Evolutionary conservation across 2,888 invertebrate species (phyloP), one percentile per base, ranked within the genome.

Genomic region (Epiblema foenella): DNA sequence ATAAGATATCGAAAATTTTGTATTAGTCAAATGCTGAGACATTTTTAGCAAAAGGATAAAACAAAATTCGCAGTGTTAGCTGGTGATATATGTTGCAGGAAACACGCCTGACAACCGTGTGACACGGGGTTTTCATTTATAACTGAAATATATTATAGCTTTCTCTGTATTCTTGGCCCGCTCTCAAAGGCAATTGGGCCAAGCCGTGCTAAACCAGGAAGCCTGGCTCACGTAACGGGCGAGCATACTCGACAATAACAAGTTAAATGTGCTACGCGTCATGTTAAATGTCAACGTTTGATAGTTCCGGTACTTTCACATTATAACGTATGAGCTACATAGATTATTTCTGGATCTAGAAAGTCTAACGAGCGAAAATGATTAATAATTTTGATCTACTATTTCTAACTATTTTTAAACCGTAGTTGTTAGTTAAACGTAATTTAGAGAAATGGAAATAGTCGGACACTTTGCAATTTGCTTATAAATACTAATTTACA

Each of bases 151-250:
- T 81, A 83, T 85, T 79, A 79, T 74, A 77, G 85, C 90, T 90
- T 90, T 91, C 89, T 86, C 86, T 81, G 85, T 88, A 88, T 85
- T 88, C 83, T 90, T 91, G 91, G 91, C 90, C 80, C 81, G 78
- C 76, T 78, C 83, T 90, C 91, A 92, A 89, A 89, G 86, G 85
- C 84, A 89, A 86, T 79, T 87, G 85, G 90, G 89, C 81, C 89
- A 85, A 81, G 77, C 82, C 76, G 75, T 74, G 77, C 72, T 78
- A 79, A 84, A 87, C 85, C 86, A 87, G 88, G 87, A 89, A 90
- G 85, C 79, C 76, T 58, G 68, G 64, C 69, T 69, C 73, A 58
- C 69, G 68, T 74, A 67, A 68, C 70, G 52, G 54, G 33, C 59
- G 56, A 17, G 18, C 67, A 66, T 54, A 65, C 59, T 59, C 63